Percentiles rank a stretch among this genome's conserved stretches.
phyloP scores from a whole-genome alignment of 2,797 vertebrate species.

The Cottoperca gobio region DNA sequence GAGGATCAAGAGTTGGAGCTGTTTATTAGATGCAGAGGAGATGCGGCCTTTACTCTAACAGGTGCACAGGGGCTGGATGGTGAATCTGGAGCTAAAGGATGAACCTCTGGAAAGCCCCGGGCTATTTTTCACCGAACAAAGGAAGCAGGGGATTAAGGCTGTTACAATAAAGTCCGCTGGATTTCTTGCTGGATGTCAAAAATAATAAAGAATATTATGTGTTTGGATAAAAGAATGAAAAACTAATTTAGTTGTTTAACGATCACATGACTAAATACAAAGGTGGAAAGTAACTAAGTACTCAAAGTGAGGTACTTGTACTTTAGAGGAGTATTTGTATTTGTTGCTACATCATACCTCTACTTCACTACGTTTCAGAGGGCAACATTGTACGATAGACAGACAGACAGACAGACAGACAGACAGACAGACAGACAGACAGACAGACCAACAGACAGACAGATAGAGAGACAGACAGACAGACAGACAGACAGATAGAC shows the following conservation, averaged over 20 bases:
- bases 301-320: not conserved
- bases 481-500: not conserved
- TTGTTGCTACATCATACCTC: not conserved
- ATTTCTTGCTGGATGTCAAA: constrained; percentile 47
- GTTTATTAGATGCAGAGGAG: constrained; percentile 72
- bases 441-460: not conserved
- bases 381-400: not conserved
- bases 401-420: not conserved
- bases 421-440: not conserved
- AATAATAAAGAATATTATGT: constrained; percentile 47
- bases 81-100: constrained; percentile 51
- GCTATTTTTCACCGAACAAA: constrained; percentile 74
- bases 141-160: constrained; percentile 65
- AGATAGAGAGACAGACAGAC: not conserved
- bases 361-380: not conserved
- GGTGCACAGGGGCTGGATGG: constrained; percentile 70
- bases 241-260: not conserved
- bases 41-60: constrained; percentile 67
- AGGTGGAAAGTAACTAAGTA: not conserved
- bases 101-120: constrained; percentile 62
- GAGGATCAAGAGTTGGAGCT: constrained; percentile 65
- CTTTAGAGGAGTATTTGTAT: not conserved
- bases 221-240: constrained; percentile 34
- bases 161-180: constrained; percentile 50
- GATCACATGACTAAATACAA: not conserved